These are phyloP conservation scores for Scaptomyza flava DNA, from an alignment of 2,888 invertebrate species.

Conservation along the genomic window DNA sequence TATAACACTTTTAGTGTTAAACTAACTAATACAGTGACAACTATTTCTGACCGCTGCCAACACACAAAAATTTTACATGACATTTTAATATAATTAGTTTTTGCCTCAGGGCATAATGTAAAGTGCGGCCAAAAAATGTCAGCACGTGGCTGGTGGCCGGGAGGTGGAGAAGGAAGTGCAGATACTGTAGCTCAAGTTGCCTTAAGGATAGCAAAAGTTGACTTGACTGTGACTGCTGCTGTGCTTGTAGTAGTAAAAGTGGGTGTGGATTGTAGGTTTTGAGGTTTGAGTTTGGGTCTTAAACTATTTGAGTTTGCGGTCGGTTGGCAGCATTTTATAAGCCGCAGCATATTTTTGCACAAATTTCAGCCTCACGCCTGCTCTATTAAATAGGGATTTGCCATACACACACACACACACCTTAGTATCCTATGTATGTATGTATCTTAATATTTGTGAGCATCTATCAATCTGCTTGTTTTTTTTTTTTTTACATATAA, in stretches of 20 bases:
- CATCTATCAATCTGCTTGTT: constrained; percentile 29
- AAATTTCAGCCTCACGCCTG: constrained; percentile 66
- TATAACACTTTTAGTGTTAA: constrained; percentile 33
- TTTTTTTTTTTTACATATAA: constrained; percentile 47
- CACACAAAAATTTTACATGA: constrained; percentile 71
- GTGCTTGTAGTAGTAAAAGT: neutral
- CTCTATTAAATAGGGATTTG: constrained; percentile 75
- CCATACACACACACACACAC: constrained; percentile 20
- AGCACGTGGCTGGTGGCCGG: constrained; percentile 56
- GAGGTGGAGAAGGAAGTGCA: neutral
- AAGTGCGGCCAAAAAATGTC: constrained; percentile 75
- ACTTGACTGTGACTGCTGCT: constrained; percentile 59
- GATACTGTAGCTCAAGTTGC: constrained; percentile 36
- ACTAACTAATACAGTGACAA: constrained; percentile 58
- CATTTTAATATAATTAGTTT: constrained; percentile 78
- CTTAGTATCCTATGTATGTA: constrained; percentile 42
- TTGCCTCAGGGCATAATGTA: constrained; percentile 72
- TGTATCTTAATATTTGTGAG: constrained; percentile 31
- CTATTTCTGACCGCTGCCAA: constrained; percentile 66
- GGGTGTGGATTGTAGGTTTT: neutral
- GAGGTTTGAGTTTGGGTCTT: constrained; percentile 29
- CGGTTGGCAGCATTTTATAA: constrained; percentile 65
- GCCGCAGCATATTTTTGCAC: constrained; percentile 73
- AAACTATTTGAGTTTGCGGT: constrained; percentile 71
- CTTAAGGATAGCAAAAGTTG: constrained; percentile 63